These are phyloP conservation scores for Elephantulus edwardii DNA, from an alignment of 2,113 vertebrate genomes.

Conservation along the genomic window DNA sequence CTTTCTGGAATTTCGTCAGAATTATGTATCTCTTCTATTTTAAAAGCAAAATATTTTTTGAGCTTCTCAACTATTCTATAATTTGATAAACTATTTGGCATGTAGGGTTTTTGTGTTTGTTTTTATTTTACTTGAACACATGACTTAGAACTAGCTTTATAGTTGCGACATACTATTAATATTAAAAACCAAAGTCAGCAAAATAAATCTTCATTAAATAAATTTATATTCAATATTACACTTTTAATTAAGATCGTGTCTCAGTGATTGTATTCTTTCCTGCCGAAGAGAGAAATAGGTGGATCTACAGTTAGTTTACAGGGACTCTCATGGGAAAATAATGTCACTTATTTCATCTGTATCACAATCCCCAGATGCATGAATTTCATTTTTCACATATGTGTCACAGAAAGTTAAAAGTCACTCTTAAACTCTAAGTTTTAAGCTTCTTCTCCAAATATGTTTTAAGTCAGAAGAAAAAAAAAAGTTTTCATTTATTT, in stretches of 20 bases:
- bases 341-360: background rate
- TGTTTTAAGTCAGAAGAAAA: slow-evolving; percentile 16
- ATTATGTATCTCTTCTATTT: slow-evolving; percentile 1
- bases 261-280: background rate
- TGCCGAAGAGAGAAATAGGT: background rate
- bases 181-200: slow-evolving; percentile 3
- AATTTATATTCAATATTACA: background rate
- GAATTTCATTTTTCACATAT: background rate
- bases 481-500: no score
- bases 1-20: slow-evolving; percentile 57
- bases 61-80: slow-evolving; percentile 33
- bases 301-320: background rate
- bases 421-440: background rate
- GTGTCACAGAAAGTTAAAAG: background rate
- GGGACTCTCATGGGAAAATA: background rate
- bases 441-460: background rate
- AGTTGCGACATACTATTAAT: background rate
- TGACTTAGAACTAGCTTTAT: background rate
- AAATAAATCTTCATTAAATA: slow-evolving; percentile 39
- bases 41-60: background rate
- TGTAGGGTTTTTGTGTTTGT: background rate
- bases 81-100: slow-evolving; percentile 22
- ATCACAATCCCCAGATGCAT: background rate
- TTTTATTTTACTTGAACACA: background rate
- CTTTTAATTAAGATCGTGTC: slow-evolving; percentile 2